A percentile compares a stretch with the other conserved stretches of the same genome.
Evolutionary conservation across 2,888 invertebrate genomes (phyloP).

Genomic region (Pyrocoelia pectoralis): DNA sequence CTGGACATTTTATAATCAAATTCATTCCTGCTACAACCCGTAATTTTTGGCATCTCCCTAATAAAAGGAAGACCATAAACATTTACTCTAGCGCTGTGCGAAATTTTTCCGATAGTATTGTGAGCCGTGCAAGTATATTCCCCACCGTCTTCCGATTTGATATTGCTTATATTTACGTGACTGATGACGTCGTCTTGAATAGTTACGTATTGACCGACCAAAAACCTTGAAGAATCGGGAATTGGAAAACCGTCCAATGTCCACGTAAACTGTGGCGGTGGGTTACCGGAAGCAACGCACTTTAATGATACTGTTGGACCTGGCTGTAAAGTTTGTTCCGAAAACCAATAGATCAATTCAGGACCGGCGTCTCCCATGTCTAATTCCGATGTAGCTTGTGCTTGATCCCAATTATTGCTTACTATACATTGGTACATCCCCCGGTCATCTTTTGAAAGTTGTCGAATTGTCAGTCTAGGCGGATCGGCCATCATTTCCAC

Average conservation of each 20-base stretch:
- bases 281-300: conserved; percentile 94
- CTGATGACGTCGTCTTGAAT: conserved; percentile 93
- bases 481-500: conserved; percentile 56
- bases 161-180: conserved; percentile 88
- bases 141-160: conserved; percentile 89
- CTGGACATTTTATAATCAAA: conserved; percentile 87
- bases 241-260: conserved; percentile 84
- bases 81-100: conserved; percentile 86
- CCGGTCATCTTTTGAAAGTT: conserved; percentile 80
- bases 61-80: conserved; percentile 89
- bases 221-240: conserved; percentile 71
- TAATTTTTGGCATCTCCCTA: conserved; percentile 87
- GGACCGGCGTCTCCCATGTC: conserved; percentile 88
- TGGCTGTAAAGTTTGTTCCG: conserved; percentile 90
- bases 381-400: conserved; percentile 82
- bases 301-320: conserved; percentile 91
- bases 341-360: conserved; percentile 89
- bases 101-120: conserved; percentile 81
- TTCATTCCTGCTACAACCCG: conserved; percentile 86
- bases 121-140: conserved; percentile 87
- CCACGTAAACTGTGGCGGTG: conserved; percentile 93
- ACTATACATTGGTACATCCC: conserved; percentile 94
- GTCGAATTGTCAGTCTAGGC: conserved; percentile 63
- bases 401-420: conserved; percentile 84
- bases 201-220: conserved; percentile 91